Evolutionary conservation across 2,113 vertebrate genomes (phyloP).

Genomic region (Clarias batrachus): DNA sequence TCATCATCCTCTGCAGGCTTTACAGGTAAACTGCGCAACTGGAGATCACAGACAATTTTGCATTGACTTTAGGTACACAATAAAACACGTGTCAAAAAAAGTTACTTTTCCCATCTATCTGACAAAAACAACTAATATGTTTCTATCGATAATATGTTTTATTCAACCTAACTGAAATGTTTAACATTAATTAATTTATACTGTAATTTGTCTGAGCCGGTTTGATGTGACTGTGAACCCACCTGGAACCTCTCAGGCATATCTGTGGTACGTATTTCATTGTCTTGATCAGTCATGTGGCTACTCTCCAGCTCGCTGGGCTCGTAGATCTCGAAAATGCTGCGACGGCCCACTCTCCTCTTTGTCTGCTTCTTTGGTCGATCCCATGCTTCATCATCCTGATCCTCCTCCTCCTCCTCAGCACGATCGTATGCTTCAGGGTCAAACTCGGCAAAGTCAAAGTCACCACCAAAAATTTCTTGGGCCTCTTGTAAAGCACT

Average conservation of each 20-base stretch:
- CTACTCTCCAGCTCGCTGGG: conserved; percentile 98
- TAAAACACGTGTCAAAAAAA: not conserved
- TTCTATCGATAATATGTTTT: not conserved
- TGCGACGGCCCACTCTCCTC: conserved; percentile 89
- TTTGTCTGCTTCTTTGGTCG: conserved; percentile 94
- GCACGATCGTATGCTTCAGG: conserved; percentile 90
- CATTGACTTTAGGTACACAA: not conserved
- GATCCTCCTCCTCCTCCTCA: conserved; percentile 93
- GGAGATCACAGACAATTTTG: conserved; percentile 14
- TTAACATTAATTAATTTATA: not conserved
- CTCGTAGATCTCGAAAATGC: conserved; percentile 98
- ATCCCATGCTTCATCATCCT: conserved; percentile 88
- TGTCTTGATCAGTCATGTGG: conserved; percentile 97
- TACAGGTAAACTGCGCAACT: conserved; percentile 89
- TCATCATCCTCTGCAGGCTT: conserved; percentile 95
- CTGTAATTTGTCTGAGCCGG: no score
- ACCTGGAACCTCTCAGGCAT: conserved; percentile 99
- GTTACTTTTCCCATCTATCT: not conserved
- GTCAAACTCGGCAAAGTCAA: conserved; percentile 96
- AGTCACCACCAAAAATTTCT: conserved; percentile 97
- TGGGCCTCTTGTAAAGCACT: conserved; percentile 97
- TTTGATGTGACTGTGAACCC: conserved; percentile 41
- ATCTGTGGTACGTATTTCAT: conserved; percentile 94
- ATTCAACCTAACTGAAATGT: not conserved
- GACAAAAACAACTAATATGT: not conserved